Conservation (phyloP, 2,113 vertebrate species). For the Saguinus midas region DNA sequence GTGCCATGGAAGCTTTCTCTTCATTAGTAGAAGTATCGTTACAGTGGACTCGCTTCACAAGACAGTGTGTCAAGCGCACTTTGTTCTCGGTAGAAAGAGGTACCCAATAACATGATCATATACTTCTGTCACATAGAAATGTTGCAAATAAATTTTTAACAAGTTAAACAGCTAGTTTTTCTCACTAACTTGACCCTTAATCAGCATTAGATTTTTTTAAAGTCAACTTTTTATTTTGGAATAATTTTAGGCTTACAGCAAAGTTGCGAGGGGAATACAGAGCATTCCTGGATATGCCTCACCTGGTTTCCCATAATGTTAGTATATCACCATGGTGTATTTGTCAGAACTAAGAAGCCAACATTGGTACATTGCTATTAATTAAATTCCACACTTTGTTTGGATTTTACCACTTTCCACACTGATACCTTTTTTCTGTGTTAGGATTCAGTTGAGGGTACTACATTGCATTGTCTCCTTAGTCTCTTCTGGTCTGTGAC, state of each 20-base stretch:
- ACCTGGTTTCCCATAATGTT: background rate
- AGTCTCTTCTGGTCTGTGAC: background rate
- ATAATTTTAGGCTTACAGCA: background rate
- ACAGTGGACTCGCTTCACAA: background rate
- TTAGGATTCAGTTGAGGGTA: background rate
- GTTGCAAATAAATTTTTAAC: background rate
- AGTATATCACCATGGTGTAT: background rate
- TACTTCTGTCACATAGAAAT: background rate
- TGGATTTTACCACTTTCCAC: background rate
- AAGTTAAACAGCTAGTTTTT: background rate
- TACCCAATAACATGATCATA: background rate
- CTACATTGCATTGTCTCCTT: background rate
- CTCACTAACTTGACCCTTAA: background rate
- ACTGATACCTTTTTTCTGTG: background rate
- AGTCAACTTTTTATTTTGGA: slow-evolving; percentile 1
- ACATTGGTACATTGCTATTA: background rate
- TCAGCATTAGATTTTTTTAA: background rate
- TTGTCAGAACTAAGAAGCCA: background rate
- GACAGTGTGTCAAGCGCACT: background rate
- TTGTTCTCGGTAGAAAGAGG: slow-evolving; percentile 25
- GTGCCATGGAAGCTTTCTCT: background rate
- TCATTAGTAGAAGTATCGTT: background rate
- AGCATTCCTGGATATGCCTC: background rate
- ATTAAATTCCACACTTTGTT: background rate
- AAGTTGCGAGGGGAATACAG: background rate